Base-by-base conservation (phyloP, 2,888 invertebrate genomes). In the Lamellibrachia columna region DNA sequence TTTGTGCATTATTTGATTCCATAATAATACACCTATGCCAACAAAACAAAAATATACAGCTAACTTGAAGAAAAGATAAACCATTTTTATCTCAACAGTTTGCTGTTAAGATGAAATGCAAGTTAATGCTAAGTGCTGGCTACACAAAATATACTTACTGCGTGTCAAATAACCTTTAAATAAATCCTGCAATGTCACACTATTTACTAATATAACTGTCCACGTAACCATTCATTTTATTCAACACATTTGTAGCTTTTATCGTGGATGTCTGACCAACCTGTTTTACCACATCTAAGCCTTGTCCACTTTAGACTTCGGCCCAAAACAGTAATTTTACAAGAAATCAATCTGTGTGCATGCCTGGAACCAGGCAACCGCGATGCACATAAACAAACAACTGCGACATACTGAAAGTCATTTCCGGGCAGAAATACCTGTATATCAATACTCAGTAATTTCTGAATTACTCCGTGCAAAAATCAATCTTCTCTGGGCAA, bases 371-470 rank as follows among this genome's bases (percentile, higher is more conserved):
- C 75, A 11, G 75, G 75, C 75, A 75, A 75, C 75, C 22, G 22
- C 22, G 75, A 75, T 75, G 75, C 75, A 75, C 22, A 15, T n/a
- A 75, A 75, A 75, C 75, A 75, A 75, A 75, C 75, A 75, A 75
- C 75, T 75, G 75, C n/a, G 75, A 75, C 75, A 75, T 75, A 75
- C n/a, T 75, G 75, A 75, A 75, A 75, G 75, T 75, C 22, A 75
- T 75, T 75, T 75, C 75, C 75, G 75, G 75, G 22, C 75, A 75
- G 22, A 75, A 75, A 75, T 75, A 75, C 22, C 75, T 75, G 75
- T 75, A 75, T 75, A 75, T 75, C 75, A 75, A 75, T 75, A 75
- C 58, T 75, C 75, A 75, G 75, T 22, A 15, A 75, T 75, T 75
- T 75, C 75, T 22, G 15, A 40, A 75, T 75, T 75, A n/a, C 75